These are phyloP conservation scores for Drosophila erecta DNA, from an alignment of 1,140 invertebrate genomes.

Conservation along the genomic window DNA sequence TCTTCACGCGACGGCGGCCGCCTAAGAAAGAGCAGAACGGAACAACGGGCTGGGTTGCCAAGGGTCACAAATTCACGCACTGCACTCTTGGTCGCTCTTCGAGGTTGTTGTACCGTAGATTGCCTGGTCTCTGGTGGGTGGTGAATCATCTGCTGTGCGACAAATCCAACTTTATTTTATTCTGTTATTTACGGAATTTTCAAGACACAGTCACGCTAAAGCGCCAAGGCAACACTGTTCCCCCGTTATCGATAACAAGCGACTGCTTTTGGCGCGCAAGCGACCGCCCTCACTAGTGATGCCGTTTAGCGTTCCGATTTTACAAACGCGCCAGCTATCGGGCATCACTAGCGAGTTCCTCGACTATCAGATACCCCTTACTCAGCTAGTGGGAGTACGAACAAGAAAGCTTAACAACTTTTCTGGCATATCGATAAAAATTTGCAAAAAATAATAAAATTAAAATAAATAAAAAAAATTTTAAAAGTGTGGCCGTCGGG, in stretches of 20 bases:
- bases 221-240: constrained; percentile 14
- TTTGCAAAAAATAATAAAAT: too few relatives aligned
- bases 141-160: background rate
- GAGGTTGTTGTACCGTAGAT: background rate
- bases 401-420: too few relatives aligned
- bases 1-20: constrained; percentile 77
- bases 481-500: too few relatives aligned
- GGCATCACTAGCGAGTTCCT: too few relatives aligned
- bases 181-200: constrained; percentile 1
- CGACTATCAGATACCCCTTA: too few relatives aligned
- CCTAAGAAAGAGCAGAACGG: constrained; percentile 75
- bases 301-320: too few relatives aligned
- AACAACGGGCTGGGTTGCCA: constrained; percentile 72
- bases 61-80: constrained; percentile 17
- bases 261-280: constrained; percentile 34
- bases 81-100: background rate
- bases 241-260: constrained; percentile 5
- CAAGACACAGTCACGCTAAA: background rate
- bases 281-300: background rate
- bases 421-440: too few relatives aligned
- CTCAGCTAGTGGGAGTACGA: too few relatives aligned
- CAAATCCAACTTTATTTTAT: background rate
- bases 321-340: too few relatives aligned
- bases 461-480: too few relatives aligned
- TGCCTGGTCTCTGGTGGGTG: background rate